These are phyloP conservation scores for Drosophila fuyamai DNA, from an alignment of 1,140 invertebrate genomes.

Conservation along the genomic window DNA sequence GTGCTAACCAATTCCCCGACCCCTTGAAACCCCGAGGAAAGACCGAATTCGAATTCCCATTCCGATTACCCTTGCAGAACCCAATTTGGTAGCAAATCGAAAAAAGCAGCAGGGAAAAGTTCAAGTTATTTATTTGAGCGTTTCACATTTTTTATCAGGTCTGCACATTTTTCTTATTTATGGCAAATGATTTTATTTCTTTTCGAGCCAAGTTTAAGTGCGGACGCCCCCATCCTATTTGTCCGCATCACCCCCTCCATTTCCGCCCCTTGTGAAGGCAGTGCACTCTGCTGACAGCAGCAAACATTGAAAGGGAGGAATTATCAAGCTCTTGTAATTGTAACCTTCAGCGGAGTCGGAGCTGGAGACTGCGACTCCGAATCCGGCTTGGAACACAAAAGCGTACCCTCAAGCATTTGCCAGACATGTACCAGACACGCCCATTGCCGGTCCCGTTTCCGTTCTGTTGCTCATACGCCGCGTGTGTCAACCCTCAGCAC, in stretches of 20 bases:
- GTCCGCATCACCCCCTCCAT: slow-evolving; percentile 2
- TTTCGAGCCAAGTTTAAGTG: slow-evolving; percentile 36
- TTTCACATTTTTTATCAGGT: slow-evolving; percentile 80
- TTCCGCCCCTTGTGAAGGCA: slow-evolving; percentile 21
- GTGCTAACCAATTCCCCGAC: slow-evolving; percentile 36
- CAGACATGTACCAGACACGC: slow-evolving; percentile 73
- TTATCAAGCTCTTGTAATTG: slow-evolving; percentile 74
- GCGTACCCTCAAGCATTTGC: slow-evolving; percentile 52
- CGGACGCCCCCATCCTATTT: not conserved
- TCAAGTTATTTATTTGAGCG: slow-evolving; percentile 78
- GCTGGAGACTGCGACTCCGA: slow-evolving; percentile 9
- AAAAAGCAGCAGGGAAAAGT: slow-evolving; percentile 61
- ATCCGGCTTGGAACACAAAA: slow-evolving; percentile 44
- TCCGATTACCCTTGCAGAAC: slow-evolving; percentile 40
- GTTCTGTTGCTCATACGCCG: slow-evolving; percentile 57
- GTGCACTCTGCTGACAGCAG: slow-evolving; percentile 68
- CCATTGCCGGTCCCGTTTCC: slow-evolving; percentile 38
- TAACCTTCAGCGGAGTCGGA: slow-evolving; percentile 53
- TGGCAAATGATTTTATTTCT: slow-evolving; percentile 75
- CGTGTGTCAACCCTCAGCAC: slow-evolving; percentile 37
- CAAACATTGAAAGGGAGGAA: slow-evolving; percentile 65
- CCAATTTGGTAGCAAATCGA: slow-evolving; percentile 53
- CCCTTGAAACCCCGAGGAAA: not conserved
- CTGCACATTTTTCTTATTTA: slow-evolving; percentile 78
- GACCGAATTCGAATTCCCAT: slow-evolving; percentile 43